Conservation (phyloP, 2,888 invertebrate genomes). For the Epinotia demarniana region DNA sequence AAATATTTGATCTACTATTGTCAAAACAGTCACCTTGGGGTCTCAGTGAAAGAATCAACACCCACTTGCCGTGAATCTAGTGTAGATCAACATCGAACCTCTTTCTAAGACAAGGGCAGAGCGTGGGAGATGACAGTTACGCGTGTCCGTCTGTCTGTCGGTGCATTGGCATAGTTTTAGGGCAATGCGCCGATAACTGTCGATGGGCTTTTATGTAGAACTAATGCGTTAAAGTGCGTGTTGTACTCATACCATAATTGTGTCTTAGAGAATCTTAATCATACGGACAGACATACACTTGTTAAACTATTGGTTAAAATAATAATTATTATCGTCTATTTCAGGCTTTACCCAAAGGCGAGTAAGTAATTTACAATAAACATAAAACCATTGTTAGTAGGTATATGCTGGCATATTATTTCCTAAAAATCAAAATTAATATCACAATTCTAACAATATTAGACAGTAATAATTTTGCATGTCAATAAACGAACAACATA, state of each 20-base stretch:
- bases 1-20: slow-evolving; percentile 4
- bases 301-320: no score
- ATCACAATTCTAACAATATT: no score
- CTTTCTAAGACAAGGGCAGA: slow-evolving; percentile 30
- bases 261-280: background rate
- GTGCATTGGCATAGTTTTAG: slow-evolving; percentile 16
- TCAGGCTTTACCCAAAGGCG: no score
- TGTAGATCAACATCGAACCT: slow-evolving; percentile 28
- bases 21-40: slow-evolving; percentile 13
- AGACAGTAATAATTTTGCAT: no score
- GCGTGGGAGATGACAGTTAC: slow-evolving; percentile 40
- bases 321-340: no score
- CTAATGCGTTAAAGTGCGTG: background rate
- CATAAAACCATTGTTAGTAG: no score
- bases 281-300: no score
- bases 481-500: no score
- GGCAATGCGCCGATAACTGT: slow-evolving; percentile 20
- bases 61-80: slow-evolving; percentile 26
- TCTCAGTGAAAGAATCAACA: slow-evolving; percentile 18
- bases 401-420: no score
- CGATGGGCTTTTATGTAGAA: slow-evolving; percentile 1
- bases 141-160: slow-evolving; percentile 4
- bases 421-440: no score
- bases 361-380: no score
- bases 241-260: background rate